A percentile compares a stretch with the other conserved stretches of the same genome.
These are phyloP conservation scores for Strix uralensis DNA, from an alignment of 2,113 vertebrate species.

Conservation along the genomic window DNA sequence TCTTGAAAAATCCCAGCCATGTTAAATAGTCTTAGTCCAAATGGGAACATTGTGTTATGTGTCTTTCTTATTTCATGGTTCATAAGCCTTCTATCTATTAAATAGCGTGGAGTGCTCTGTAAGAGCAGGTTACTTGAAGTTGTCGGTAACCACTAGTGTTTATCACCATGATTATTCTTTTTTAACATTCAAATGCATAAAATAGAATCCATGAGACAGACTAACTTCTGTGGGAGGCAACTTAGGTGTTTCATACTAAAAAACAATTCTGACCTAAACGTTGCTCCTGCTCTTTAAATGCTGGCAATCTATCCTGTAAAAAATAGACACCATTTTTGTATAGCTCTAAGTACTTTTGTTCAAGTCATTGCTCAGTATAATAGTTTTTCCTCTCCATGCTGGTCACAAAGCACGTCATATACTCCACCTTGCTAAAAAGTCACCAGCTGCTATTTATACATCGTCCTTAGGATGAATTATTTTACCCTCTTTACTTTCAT, in stretches of 20 bases:
- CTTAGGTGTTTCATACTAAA: not conserved
- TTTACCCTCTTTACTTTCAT: not conserved
- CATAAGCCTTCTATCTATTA: not conserved
- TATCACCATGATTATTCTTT: not conserved
- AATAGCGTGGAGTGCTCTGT: not conserved
- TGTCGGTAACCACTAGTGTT: not conserved
- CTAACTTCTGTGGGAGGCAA: not conserved
- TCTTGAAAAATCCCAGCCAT: not conserved
- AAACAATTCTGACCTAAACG: not conserved
- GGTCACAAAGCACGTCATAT: not conserved
- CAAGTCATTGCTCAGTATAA: slow-evolving; percentile 9
- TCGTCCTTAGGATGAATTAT: not conserved
- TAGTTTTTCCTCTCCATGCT: not conserved
- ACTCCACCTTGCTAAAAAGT: not conserved
- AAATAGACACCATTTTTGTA: not conserved
- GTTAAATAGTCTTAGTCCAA: not conserved
- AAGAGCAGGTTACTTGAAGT: not conserved
- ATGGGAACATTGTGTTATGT: not conserved
- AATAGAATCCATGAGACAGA: not conserved
- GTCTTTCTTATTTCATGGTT: not conserved
- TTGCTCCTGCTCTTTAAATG: not conserved
- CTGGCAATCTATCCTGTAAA: not conserved
- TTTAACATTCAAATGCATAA: not conserved
- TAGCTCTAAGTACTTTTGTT: not conserved
- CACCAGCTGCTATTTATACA: slow-evolving; percentile 1